Conservation (phyloP, 2,113 vertebrate species). For the Daubentonia madagascariensis region DNA sequence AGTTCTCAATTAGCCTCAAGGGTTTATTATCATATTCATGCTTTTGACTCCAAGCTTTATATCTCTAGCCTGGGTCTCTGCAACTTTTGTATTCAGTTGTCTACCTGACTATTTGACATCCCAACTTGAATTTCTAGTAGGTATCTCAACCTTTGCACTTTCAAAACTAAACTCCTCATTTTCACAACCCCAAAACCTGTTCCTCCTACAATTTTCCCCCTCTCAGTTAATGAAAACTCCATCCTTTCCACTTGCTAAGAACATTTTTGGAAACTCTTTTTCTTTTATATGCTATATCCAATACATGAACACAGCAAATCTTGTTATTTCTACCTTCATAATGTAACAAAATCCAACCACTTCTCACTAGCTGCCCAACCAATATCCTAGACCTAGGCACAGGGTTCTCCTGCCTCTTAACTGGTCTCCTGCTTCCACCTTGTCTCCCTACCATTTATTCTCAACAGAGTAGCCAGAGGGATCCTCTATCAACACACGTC, state of each 20-base stretch:
- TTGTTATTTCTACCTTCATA: background rate
- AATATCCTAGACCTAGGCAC: background rate
- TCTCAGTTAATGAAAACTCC: background rate
- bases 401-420: background rate
- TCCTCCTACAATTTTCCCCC: background rate
- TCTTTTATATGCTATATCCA: background rate
- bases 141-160: background rate
- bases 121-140: background rate
- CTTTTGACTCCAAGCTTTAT: background rate
- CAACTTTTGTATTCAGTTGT: background rate
- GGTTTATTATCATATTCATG: background rate
- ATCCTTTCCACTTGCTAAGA: background rate
- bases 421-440: background rate
- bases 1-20: background rate
- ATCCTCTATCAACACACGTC: background rate
- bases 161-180: background rate
- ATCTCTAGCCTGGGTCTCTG: background rate
- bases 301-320: background rate
- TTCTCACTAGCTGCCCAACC: background rate
- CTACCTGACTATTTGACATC: background rate
- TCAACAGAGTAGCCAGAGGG: background rate
- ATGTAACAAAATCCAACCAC: background rate
- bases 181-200: background rate
- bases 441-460: background rate
- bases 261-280: background rate